Conservation (phyloP, 64 coral and sea anemone genomes). For the Hydrozoanthus tunicans region DNA sequence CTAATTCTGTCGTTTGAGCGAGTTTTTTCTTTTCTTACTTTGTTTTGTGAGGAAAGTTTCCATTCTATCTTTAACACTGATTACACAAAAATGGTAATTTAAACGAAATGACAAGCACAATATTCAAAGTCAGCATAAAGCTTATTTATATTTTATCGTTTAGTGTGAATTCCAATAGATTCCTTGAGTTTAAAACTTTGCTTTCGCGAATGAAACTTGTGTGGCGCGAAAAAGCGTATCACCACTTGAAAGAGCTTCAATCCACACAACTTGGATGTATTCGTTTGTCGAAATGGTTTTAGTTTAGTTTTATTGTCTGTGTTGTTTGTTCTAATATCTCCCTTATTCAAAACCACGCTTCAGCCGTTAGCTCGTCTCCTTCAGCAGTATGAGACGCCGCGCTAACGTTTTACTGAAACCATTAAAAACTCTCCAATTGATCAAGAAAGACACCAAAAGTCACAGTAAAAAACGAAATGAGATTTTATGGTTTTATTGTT, state of each 20-base stretch:
- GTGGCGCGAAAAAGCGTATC: not conserved
- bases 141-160: not conserved
- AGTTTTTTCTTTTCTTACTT: not conserved
- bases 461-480: not conserved
- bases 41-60: not conserved
- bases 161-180: not conserved
- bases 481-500: not conserved
- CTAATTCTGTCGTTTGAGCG: not conserved
- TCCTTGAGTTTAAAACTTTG: not conserved
- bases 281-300: constrained; percentile 4
- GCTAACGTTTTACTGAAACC: not conserved
- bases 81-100: too few species aligned
- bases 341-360: not conserved
- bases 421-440: not conserved
- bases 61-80: too few species aligned
- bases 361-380: not conserved
- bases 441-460: not conserved
- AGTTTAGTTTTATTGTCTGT: constrained; percentile 18
- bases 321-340: constrained; percentile 11
- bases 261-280: not conserved
- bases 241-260: not conserved
- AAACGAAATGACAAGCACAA: too few species aligned
- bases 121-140: not conserved
- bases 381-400: not conserved
- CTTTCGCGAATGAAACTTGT: not conserved